Evolutionary conservation across 2,888 invertebrate genomes (phyloP).

Genomic region (Oxyteleia sp.): DNA sequence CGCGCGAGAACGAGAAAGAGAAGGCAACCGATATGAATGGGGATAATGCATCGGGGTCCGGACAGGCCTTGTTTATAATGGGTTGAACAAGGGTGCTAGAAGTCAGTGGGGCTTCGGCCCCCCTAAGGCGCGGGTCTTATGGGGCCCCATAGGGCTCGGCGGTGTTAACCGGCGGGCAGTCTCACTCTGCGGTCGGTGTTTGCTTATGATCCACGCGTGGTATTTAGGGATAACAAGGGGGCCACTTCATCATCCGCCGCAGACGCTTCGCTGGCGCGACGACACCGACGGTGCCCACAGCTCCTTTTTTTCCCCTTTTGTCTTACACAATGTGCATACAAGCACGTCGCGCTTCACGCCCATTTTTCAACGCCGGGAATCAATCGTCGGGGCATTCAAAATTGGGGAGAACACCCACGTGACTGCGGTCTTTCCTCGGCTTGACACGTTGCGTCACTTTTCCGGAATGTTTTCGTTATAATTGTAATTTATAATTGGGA

Average conservation of each 20-base stretch:
- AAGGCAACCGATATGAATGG: constrained; percentile 77
- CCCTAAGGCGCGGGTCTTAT: constrained; percentile 85
- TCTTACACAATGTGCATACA: constrained; percentile 47
- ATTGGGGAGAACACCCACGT: constrained; percentile 38
- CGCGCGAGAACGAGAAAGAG: constrained; percentile 44
- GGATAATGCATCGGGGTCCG: constrained; percentile 84
- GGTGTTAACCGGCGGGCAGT: constrained; percentile 85
- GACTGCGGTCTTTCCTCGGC: constrained; percentile 2
- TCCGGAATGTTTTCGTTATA: too few relatives aligned
- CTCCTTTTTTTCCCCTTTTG: constrained; percentile 52
- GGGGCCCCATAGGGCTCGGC: constrained; percentile 81
- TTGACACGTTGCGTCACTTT: constrained; percentile 11
- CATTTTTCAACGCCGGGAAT: constrained; percentile 63
- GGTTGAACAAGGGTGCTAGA: constrained; percentile 87
- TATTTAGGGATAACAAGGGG: constrained; percentile 87
- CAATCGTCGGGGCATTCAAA: constrained; percentile 52
- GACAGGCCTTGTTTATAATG: constrained; percentile 86
- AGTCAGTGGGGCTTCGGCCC: constrained; percentile 85
- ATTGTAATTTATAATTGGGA: too few relatives aligned
- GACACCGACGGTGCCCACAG: constrained; percentile 77
- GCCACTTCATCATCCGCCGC: constrained; percentile 86
- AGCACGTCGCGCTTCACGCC: constrained; percentile 49
- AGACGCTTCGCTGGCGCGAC: constrained; percentile 75
- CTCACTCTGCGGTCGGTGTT: constrained; percentile 84
- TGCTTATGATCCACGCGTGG: constrained; percentile 86